Conservation (phyloP, 2,797 vertebrate species). For the Sebastes jordani region DNA sequence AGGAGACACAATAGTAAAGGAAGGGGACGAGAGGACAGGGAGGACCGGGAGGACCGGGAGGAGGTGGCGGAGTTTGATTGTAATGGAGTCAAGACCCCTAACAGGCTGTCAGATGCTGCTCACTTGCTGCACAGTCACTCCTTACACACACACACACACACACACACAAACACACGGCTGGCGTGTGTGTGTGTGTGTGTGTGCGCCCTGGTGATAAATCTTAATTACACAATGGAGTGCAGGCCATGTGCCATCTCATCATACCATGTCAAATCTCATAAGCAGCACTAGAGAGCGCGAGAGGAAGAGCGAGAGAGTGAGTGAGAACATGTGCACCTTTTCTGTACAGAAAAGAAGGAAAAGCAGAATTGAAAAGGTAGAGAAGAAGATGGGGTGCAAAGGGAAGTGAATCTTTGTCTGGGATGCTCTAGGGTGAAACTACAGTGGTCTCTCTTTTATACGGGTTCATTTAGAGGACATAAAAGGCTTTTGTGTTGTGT, state of each 20-base stretch:
- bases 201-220: conserved; percentile 64
- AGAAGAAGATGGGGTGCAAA: not conserved
- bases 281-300: conserved; percentile 32
- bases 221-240: conserved; percentile 77
- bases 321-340: not conserved
- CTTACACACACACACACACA: not conserved
- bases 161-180: not conserved
- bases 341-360: not conserved
- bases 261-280: conserved; percentile 67
- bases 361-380: not conserved
- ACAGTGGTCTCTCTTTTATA: not conserved
- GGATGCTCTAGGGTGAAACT: not conserved
- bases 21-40: not conserved
- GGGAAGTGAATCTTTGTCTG: not conserved
- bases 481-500: not conserved
- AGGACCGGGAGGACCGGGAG: not conserved
- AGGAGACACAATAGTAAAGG: conserved; percentile 42
- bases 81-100: conserved; percentile 67
- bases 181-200: conserved; percentile 2
- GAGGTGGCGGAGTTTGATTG: conserved; percentile 30
- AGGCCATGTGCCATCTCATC: conserved; percentile 68
- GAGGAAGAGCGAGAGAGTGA: conserved; percentile 4
- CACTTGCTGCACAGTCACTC: conserved; percentile 40
- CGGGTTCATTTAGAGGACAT: not conserved
- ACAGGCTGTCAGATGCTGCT: conserved; percentile 68